These are phyloP conservation scores for Procambarus clarkii DNA, from an alignment of 1,140 invertebrate species.

Conservation along the genomic window DNA sequence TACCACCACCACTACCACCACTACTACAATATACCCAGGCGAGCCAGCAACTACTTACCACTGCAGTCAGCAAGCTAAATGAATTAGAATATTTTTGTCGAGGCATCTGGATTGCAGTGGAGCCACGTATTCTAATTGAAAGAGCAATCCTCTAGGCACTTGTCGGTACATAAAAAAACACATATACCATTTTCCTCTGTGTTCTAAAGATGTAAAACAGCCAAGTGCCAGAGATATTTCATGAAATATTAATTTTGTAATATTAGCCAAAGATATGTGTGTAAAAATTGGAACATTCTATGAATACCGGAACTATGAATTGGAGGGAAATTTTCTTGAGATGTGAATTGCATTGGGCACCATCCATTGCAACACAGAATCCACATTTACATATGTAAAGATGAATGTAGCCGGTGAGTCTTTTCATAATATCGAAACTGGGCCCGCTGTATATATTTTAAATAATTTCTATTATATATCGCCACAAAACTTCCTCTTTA, in stretches of 20 bases:
- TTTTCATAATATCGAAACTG: conserved; percentile 2
- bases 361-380: neutral
- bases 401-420: neutral
- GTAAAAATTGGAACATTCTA: conserved; percentile 21
- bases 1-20: neutral
- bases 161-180: neutral
- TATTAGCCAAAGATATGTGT: conserved; percentile 38
- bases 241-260: conserved; percentile 57
- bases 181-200: conserved; percentile 11
- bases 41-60: neutral
- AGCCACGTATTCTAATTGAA: conserved; percentile 30
- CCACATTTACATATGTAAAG: conserved; percentile 32
- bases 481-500: conserved; percentile 29
- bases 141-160: conserved; percentile 37
- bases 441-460: conserved; percentile 21
- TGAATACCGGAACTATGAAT: conserved; percentile 29
- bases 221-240: conserved; percentile 21
- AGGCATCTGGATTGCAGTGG: neutral
- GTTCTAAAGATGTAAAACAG: conserved; percentile 49
- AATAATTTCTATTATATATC: conserved; percentile 39
- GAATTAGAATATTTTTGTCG: conserved; percentile 13
- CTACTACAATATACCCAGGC: neutral
- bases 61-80: neutral
- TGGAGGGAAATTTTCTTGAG: conserved; percentile 28
- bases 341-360: conserved; percentile 18